These are phyloP conservation scores for Acanthornis magna DNA, from an alignment of 2,797 vertebrate genomes.

Conservation along the genomic window DNA sequence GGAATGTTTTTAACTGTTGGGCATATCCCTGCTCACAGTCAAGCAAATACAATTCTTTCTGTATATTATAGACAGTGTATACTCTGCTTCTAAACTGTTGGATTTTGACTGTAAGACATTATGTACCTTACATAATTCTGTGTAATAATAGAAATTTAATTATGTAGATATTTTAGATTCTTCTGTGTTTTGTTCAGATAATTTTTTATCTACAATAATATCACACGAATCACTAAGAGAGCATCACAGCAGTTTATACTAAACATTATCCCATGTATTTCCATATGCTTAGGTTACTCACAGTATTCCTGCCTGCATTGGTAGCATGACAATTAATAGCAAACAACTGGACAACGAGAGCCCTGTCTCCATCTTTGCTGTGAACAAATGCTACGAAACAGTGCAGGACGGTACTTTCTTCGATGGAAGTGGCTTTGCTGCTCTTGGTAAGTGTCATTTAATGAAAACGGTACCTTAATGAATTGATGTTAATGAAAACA, in stretches of 20 bases:
- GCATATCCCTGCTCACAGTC: not conserved
- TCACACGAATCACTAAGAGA: not conserved
- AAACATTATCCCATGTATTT: not conserved
- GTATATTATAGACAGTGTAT: not conserved
- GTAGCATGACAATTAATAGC: slow-evolving; percentile 79
- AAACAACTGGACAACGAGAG: slow-evolving; percentile 74
- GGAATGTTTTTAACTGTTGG: not conserved
- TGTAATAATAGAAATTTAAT: not conserved
- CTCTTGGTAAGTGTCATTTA: slow-evolving; percentile 78
- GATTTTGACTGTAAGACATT: not conserved
- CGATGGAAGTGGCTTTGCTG: slow-evolving; percentile 87
- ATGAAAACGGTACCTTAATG: not conserved
- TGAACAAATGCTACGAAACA: slow-evolving; percentile 81
- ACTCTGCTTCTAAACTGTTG: not conserved
- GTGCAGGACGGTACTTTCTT: slow-evolving; percentile 88
- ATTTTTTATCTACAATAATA: not conserved
- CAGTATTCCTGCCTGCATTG: slow-evolving; percentile 87
- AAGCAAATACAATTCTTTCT: not conserved
- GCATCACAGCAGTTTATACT: not conserved
- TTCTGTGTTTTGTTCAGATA: not conserved
- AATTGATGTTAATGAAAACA: not conserved
- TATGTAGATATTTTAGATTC: not conserved
- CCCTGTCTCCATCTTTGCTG: slow-evolving; percentile 71
- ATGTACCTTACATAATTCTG: not conserved
- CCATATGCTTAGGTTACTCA: slow-evolving; percentile 79